Percentiles rank a stretch among this genome's conserved stretches.
phyloP scores from a whole-genome alignment of 2,797 vertebrate genomes.

The Cottoperca gobio region DNA sequence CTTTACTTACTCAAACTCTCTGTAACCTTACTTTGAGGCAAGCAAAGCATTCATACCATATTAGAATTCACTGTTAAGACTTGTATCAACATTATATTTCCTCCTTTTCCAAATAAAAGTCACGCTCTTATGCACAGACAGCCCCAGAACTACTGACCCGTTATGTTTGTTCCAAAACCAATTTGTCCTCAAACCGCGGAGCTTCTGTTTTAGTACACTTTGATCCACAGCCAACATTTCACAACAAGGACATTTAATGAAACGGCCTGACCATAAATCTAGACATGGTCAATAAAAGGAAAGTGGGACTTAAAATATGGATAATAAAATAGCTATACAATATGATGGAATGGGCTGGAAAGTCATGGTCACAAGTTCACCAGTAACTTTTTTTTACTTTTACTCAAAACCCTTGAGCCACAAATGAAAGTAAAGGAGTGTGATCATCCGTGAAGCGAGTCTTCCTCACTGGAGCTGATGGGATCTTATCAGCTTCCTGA shows the following conservation, averaged over 20 bases:
- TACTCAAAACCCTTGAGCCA: constrained; percentile 21
- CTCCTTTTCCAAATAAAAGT: constrained; percentile 19
- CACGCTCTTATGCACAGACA: constrained; percentile 21
- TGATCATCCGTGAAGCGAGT: constrained; percentile 37
- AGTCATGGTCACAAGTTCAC: constrained; percentile 2
- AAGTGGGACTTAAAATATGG: background rate
- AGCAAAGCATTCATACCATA: constrained; percentile 3
- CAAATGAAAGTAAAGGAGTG: constrained; percentile 49
- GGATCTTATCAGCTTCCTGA: constrained; percentile 76
- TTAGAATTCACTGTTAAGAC: constrained; percentile 9
- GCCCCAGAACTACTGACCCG: constrained; percentile 18
- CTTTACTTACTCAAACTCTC: background rate
- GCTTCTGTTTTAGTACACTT: constrained; percentile 24
- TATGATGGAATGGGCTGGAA: background rate
- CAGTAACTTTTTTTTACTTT: constrained; percentile 23
- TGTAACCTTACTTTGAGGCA: constrained; percentile 10
- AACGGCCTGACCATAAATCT: constrained; percentile 14
- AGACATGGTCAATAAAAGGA: background rate
- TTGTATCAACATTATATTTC: constrained; percentile 1
- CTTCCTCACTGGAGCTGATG: constrained; percentile 54
- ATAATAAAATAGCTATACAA: background rate
- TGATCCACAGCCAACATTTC: constrained; percentile 21
- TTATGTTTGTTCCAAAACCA: constrained; percentile 49
- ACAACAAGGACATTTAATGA: constrained; percentile 22
- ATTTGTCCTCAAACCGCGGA: constrained; percentile 36